Evolutionary conservation across 2,888 invertebrate species (phyloP).

Genomic region (Hypsopygia costalis): DNA sequence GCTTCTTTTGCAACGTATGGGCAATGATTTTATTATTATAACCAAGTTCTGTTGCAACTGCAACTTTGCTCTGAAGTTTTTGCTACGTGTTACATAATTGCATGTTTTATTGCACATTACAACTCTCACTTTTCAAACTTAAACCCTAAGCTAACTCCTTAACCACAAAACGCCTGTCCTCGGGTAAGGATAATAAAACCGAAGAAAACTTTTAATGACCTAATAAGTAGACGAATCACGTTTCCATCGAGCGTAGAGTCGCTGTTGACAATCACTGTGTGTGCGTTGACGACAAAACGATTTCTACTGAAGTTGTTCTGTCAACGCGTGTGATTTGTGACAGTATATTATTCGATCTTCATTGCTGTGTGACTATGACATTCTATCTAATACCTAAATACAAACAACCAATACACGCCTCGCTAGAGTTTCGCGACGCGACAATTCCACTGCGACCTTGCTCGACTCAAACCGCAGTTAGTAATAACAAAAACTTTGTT

Average conservation of each 20-base stretch:
- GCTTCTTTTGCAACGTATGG: no score
- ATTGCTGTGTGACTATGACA: constrained; percentile 18
- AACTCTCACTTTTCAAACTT: no score
- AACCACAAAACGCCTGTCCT: neutral
- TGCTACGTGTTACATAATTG: no score
- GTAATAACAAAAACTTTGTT: constrained; percentile 48
- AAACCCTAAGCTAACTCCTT: no score
- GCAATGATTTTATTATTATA: no score
- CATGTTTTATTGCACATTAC: no score
- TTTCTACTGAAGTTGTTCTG: constrained; percentile 43
- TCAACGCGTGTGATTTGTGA: constrained; percentile 4
- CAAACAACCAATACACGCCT: constrained; percentile 14
- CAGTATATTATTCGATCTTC: constrained; percentile 24
- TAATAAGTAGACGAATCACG: constrained; percentile 51
- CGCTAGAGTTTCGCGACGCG: constrained; percentile 7
- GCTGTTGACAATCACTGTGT: constrained; percentile 43
- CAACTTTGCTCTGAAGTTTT: no score
- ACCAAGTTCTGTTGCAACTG: no score
- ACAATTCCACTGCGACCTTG: constrained; percentile 34
- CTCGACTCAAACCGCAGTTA: constrained; percentile 26
- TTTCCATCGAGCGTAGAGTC: constrained; percentile 38
- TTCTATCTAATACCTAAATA: neutral
- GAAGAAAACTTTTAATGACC: constrained; percentile 32
- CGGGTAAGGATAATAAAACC: constrained; percentile 19
- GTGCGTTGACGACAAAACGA: constrained; percentile 44